Base-by-base conservation (phyloP, 53 echinoderm and acorn worm genomes). In the Paracentrotus lividus region DNA sequence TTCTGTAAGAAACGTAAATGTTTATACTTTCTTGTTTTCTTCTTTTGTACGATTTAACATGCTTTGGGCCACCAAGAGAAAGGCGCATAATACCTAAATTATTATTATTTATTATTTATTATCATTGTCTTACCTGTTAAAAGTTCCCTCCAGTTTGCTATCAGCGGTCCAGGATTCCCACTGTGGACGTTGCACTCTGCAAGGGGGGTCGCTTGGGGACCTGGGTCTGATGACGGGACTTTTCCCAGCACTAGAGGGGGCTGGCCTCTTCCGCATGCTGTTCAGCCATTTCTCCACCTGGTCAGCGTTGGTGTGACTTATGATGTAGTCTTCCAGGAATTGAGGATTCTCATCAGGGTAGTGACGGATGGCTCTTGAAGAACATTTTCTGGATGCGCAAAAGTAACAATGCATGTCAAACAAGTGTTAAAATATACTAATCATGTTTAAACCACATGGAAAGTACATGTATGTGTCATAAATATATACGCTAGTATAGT, bases 271-370 rank as follows among this genome's bases (percentile, higher is more conserved):
- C 14, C 93, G 88, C n/a, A 94, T n/a, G 69, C 53, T 85, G 68
- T 81, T 77, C 66, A 96, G 93, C 99, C 99, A 99, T 72, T 94
- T 93, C 86, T 99, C 99, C 31, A 99, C 86, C 85, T 96, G 95
- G 40, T 96, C 96, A 24, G 95, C 94, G 58, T 94, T 87, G 26
- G 95, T 88, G 85, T 97, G 95, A 57, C 91, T 95, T 20, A 97
- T 55, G 21, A 99, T 94, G 64, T 99, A 99, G 77, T 99, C 99
- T 58, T 99, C 99, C 90, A 99, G 92, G 93, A 99, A 99, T 33
- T 96, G 96, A 8, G 99, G 99, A 88, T 99, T 96, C 44, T 96
- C 95, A 84, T 95, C 94, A 4, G 97, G 94, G 88, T 94, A 99
- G 88, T 95, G 95, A 12, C 95, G 86, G 43, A 99, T 97, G 92